Evolutionary conservation across 2,797 vertebrate species (phyloP), one percentile per base, ranked within the genome.

Genomic region (Xiphorhynchus erythropygius): DNA sequence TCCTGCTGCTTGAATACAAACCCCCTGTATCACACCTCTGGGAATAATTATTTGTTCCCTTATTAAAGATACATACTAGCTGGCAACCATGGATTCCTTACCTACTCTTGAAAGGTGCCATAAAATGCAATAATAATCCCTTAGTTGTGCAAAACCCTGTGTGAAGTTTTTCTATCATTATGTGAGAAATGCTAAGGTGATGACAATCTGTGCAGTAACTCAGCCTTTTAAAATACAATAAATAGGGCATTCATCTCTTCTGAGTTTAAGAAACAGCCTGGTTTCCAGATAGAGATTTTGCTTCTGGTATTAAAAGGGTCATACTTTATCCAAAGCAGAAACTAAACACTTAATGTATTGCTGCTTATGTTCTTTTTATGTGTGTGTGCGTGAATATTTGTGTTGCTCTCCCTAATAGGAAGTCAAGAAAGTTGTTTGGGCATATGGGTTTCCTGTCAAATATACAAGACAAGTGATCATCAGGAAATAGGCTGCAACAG

Each of bases 311-410:
- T 84, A 56, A 88, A 86, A 87, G 23, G 52, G 53, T 79, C 52
- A 63, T 80, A 37, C 53, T 89, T 95, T 33, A 88, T 89, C 62
- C 50, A 69, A 73, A 82, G 27, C 42, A 89, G 87, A 93, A 87
- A 68, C 86, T 68, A 93, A 88, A 78, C 32, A 55, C 35, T 86
- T 74, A 65, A 65, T 64, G 30, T 59, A 67, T 82, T 73, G 64
- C 65, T 50, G 32, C 77, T 91, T 77, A 49, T 46, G n/a, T 73
- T 84, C 69, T 91, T 68, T 89, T 79, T 65, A 18, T 84, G 23
- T 80, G 30, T 13, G 18, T 28, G 25, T 32, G 27, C 8, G n/a
- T 3, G 18, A 85, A 64, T 90, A 59, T 39, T 88, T 94, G 70
- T 67, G 32, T 24, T 79, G 39, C 69, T 84, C 27, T 74, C 11